Percentiles rank a stretch among this genome's conserved stretches.
Conservation (phyloP, 2,797 vertebrate species). For the Xenopus petersii region DNA sequence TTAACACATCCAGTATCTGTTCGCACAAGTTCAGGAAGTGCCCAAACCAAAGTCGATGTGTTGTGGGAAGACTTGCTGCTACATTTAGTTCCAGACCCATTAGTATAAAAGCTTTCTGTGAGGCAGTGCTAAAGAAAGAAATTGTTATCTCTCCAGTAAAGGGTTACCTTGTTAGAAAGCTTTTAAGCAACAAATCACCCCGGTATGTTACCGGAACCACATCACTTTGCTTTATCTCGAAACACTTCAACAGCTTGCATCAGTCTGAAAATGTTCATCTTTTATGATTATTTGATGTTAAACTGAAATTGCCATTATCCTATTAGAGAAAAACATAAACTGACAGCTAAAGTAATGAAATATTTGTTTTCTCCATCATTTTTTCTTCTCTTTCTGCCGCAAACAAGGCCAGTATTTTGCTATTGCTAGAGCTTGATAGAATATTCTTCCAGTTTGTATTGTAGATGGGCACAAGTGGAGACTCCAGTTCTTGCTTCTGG, state of each 20-base stretch:
- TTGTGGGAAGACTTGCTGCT: conserved; percentile 46
- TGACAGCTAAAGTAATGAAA: not conserved
- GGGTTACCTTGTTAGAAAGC: conserved; percentile 27
- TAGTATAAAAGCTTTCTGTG: conserved; percentile 17
- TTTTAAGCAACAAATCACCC: conserved; percentile 5
- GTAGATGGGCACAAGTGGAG: too few species aligned
- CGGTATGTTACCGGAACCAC: not conserved
- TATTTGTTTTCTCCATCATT: not conserved
- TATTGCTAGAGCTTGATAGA: not conserved
- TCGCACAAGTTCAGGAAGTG: too few species aligned
- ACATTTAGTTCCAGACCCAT: conserved; percentile 39
- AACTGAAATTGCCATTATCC: not conserved
- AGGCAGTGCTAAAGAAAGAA: conserved; percentile 41
- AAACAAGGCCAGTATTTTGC: not conserved
- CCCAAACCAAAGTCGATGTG: not conserved
- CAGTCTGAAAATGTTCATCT: not conserved
- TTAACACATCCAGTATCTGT: too few species aligned
- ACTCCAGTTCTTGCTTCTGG: too few species aligned
- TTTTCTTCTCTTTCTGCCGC: not conserved
- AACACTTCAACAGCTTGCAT: conserved; percentile 6
- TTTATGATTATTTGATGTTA: not conserved
- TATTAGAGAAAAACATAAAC: not conserved
- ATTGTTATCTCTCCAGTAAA: conserved; percentile 49
- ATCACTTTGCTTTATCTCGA: not conserved
- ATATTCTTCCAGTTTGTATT: too few species aligned